Conservation (phyloP, 2,888 invertebrate genomes). For the Trichacis sp. region DNA sequence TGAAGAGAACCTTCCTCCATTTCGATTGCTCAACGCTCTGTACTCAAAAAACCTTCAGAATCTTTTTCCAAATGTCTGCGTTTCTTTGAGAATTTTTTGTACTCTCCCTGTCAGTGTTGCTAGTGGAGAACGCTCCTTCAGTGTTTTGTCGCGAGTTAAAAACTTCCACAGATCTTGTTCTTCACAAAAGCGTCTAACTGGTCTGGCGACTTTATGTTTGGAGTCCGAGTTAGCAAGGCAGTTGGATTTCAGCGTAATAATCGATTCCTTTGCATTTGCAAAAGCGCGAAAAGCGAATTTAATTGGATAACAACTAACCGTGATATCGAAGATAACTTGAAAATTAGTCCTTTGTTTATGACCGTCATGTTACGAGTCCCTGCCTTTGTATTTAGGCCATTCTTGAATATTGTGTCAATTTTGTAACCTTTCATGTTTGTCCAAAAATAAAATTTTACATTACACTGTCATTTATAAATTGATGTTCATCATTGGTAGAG, state of each 20-base stretch:
- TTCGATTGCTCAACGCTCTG: neutral
- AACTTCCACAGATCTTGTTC: neutral
- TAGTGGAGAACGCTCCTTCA: slow-evolving; percentile 1
- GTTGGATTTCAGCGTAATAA: neutral
- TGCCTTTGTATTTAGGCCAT: too few relatives aligned
- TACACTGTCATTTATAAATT: too few relatives aligned
- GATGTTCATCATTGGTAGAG: too few relatives aligned
- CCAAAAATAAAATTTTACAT: too few relatives aligned
- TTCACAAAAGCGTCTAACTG: neutral
- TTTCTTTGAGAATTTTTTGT: neutral
- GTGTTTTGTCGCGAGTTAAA: neutral
- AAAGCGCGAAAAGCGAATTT: neutral
- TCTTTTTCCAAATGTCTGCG: neutral
- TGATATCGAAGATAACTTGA: too few relatives aligned
- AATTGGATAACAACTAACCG: too few relatives aligned
- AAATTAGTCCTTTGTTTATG: too few relatives aligned
- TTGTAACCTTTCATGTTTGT: too few relatives aligned
- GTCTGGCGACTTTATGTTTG: neutral
- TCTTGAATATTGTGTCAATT: too few relatives aligned
- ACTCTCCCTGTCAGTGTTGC: neutral
- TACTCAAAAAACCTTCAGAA: too few relatives aligned
- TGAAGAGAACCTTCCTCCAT: neutral
- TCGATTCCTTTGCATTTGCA: neutral
- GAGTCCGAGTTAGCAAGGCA: slow-evolving; percentile 2
- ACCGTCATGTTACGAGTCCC: too few relatives aligned